Evolutionary conservation across 2,797 vertebrate species (phyloP).

Genomic region (Adelosebastes latens): DNA sequence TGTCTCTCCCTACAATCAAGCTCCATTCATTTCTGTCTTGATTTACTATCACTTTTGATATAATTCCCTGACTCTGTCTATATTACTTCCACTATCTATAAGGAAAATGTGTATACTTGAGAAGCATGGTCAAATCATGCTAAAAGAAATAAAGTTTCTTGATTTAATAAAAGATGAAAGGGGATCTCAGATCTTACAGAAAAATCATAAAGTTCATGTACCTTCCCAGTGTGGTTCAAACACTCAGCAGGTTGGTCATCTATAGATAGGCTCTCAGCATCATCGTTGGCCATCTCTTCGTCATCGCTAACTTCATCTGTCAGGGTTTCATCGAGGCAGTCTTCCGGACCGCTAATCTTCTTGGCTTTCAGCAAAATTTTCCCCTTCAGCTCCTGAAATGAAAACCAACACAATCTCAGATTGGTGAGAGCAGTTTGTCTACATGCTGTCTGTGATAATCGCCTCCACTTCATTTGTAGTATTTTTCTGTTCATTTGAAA

Average conservation of each 20-base stretch:
- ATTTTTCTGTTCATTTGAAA: background rate
- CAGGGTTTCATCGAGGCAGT: constrained; percentile 61
- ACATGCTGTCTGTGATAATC: background rate
- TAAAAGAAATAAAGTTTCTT: background rate
- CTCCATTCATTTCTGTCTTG: background rate
- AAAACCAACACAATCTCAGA: background rate
- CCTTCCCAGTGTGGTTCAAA: constrained; percentile 68
- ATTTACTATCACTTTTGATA: background rate
- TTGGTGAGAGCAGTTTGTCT: background rate
- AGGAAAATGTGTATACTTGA: background rate
- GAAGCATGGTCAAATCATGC: background rate
- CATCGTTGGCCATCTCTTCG: constrained; percentile 80
- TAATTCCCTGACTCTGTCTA: background rate
- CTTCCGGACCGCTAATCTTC: constrained; percentile 85
- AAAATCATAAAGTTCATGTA: constrained; percentile 1
- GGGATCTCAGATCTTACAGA: background rate
- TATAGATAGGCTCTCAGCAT: constrained; percentile 66
- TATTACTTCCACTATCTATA: background rate
- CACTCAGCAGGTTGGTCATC: constrained; percentile 65
- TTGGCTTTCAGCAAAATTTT: constrained; percentile 95
- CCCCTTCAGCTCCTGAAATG: constrained; percentile 86
- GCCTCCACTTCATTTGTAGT: background rate
- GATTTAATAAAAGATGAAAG: background rate
- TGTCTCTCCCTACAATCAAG: constrained; percentile 21
- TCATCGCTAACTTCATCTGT: constrained; percentile 86